A percentile compares a stretch with the other conserved stretches of the same genome.
These are phyloP conservation scores for Orthosia gracilis DNA, from an alignment of 2,888 invertebrate species.

Conservation along the genomic window DNA sequence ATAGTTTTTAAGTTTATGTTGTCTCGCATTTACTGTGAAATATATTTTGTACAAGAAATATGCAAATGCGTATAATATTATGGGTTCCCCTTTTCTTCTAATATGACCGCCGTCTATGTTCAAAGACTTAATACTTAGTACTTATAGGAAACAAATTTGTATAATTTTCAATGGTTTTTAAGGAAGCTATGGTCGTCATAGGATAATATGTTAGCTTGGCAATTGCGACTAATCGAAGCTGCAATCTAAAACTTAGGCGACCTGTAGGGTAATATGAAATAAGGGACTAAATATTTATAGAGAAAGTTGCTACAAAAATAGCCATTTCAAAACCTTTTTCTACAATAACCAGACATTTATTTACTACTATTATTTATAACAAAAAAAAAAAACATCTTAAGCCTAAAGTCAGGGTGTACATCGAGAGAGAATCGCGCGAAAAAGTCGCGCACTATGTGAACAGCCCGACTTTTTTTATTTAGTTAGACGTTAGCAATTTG, in stretches of 20 bases:
- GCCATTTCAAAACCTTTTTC: not conserved
- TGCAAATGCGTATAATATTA: slow-evolving; percentile 45
- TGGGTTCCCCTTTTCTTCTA: slow-evolving; percentile 19
- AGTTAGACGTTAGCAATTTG: slow-evolving; percentile 64
- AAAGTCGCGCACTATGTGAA: slow-evolving; percentile 50
- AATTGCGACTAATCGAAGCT: slow-evolving; percentile 19
- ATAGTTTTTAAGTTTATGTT: slow-evolving; percentile 62
- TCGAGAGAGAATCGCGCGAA: slow-evolving; percentile 45
- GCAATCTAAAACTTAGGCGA: slow-evolving; percentile 10
- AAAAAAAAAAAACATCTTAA: not conserved
- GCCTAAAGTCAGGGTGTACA: slow-evolving; percentile 7
- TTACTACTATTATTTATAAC: not conserved
- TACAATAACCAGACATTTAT: not conserved
- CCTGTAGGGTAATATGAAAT: slow-evolving; percentile 1
- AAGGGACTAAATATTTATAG: not conserved
- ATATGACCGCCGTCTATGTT: slow-evolving; percentile 19
- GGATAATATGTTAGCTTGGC: slow-evolving; percentile 1
- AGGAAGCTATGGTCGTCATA: not conserved
- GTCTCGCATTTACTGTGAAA: slow-evolving; percentile 61
- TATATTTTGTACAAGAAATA: slow-evolving; percentile 61
- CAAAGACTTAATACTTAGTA: slow-evolving; percentile 38
- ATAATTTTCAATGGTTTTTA: not conserved
- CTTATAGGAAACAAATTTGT: slow-evolving; percentile 11
- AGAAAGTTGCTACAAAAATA: not conserved
- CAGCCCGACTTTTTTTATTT: slow-evolving; percentile 55